A percentile compares a stretch with the other conserved stretches of the same genome.
Evolutionary conservation across 2,113 vertebrate genomes (phyloP).

Genomic region (Taxidea taxus): DNA sequence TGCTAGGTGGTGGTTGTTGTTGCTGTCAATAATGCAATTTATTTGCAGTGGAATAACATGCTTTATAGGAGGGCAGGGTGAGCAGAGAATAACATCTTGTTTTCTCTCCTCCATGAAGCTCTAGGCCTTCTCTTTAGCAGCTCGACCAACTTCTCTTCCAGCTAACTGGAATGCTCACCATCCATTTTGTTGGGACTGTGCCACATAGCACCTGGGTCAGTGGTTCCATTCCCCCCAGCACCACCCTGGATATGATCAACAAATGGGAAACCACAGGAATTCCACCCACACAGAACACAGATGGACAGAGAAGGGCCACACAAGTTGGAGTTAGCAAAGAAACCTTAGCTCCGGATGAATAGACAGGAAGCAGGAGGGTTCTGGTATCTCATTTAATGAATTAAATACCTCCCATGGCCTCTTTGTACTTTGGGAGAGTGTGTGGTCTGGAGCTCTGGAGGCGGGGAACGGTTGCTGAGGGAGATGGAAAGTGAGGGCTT

Average conservation of each 20-base stretch:
- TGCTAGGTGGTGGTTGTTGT: background rate
- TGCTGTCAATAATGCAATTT: background rate
- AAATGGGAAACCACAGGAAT: background rate
- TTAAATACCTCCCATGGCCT: background rate
- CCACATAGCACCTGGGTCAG: background rate
- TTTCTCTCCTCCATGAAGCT: background rate
- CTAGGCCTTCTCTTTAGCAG: background rate
- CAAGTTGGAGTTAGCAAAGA: background rate
- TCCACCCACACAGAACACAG: background rate
- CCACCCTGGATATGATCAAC: background rate
- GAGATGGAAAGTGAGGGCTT: background rate
- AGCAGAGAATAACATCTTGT: background rate
- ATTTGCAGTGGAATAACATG: background rate
- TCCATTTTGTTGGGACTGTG: background rate
- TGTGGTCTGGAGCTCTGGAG: slow-evolving; percentile 37
- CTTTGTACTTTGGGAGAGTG: slow-evolving; percentile 45
- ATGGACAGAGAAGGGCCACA: background rate
- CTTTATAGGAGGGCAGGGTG: background rate
- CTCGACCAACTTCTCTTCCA: background rate
- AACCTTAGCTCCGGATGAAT: background rate
- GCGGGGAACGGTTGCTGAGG: no score
- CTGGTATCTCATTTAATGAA: background rate
- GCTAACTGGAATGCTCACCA: background rate
- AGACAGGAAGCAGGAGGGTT: background rate
- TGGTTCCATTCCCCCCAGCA: background rate